Evolutionary conservation across 2,113 vertebrate species (phyloP).

Genomic region (Saccopteryx leptura): DNA sequence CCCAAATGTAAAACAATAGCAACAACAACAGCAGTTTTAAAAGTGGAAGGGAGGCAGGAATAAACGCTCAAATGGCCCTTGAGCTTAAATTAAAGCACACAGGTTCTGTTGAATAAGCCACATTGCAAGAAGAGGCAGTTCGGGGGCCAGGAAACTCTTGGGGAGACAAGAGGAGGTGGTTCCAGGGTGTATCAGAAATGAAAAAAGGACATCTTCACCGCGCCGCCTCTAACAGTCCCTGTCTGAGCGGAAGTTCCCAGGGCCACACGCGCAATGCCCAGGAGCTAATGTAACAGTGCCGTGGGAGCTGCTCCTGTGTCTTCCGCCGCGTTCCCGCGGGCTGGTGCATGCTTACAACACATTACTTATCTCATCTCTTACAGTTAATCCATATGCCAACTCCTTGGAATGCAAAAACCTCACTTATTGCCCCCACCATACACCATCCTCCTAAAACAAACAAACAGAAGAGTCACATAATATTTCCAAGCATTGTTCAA

Average conservation of each 20-base stretch:
- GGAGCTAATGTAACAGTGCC: constrained; percentile 93
- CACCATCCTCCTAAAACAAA: constrained; percentile 93
- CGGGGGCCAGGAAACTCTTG: constrained; percentile 87
- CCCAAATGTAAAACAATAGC: constrained; percentile 47
- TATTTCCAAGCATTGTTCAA: constrained; percentile 96
- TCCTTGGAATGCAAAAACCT: constrained; percentile 95
- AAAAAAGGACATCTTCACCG: constrained; percentile 88
- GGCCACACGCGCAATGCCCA: constrained; percentile 90
- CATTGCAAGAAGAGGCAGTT: constrained; percentile 85
- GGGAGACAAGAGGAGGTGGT: constrained; percentile 86
- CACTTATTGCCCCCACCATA: constrained; percentile 95
- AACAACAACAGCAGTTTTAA: neutral
- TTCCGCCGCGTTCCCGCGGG: constrained; percentile 98
- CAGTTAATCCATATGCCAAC: constrained; percentile 92
- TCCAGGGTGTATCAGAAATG: constrained; percentile 88
- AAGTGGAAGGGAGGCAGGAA: constrained; percentile 83
- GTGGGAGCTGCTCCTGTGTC: constrained; percentile 94
- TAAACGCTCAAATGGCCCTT: constrained; percentile 86
- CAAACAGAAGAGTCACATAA: constrained; percentile 91
- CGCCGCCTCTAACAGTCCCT: constrained; percentile 89
- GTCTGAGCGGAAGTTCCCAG: constrained; percentile 88
- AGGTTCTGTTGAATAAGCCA: constrained; percentile 87
- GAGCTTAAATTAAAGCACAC: constrained; percentile 87
- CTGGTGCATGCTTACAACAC: constrained; percentile 97
- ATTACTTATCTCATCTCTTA: constrained; percentile 93